Evolutionary conservation across 2,113 vertebrate species (phyloP), one percentile per base, ranked within the genome.

Genomic region (Garra rufa): DNA sequence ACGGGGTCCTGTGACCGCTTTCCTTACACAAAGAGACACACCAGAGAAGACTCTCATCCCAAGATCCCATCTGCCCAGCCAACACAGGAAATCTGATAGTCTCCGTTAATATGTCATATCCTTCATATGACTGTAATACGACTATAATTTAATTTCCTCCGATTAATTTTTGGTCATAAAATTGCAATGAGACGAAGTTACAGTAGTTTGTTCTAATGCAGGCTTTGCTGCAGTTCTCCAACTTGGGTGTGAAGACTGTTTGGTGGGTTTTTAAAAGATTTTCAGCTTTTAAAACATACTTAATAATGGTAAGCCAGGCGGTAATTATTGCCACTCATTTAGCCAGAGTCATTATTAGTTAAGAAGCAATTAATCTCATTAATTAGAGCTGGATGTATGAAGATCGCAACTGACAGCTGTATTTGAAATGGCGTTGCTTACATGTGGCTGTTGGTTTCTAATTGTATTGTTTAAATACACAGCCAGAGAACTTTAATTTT

Each of bases 141-240:
- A 90, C 78, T 81, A 13, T 85, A 75, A 91, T 92, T 89, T 46
- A 0, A 89, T 92, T 92, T 91, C 87, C 86, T 87, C 74, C 74
- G 82, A 88, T 91, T 90, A 87, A 90, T 85, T 81, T 76, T 17
- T 52, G 24, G 24, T 70, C 24, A 70, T 77, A 81, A 76, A 85
- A 83, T 87, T 85, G 74, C 43, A 50, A 57, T 26, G 77, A 52
- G 21, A 50, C 30, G 34, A 26, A 44, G 57, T 24, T 34, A 4
- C 9, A 55, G 73, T 30, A 26, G 52, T 46, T 50, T 71, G 17
- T 46, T 76, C 57, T 26, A 69, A 81, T 71, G 57, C 30, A 13
- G 78, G 52, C 63, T 77, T 55, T 28, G 26, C 19, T 28, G 15
- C 4, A 9, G 19, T 70, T 61, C 3, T 21, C 17, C 34, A 59